phyloP scores from a whole-genome alignment of 2,888 invertebrate genomes.

The Therioaphis trifolii region DNA sequence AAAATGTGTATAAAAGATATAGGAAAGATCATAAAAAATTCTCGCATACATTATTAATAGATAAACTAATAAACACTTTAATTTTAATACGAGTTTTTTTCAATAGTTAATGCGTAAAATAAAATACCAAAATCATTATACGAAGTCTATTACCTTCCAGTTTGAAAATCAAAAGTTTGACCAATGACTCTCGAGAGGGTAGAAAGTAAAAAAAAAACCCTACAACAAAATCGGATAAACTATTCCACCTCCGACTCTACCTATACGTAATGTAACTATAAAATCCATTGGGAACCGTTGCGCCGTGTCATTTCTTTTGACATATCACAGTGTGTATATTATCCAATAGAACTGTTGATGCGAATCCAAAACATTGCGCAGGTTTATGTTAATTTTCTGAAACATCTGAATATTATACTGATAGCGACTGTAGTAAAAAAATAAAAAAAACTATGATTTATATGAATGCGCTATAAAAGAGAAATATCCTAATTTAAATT shows the following conservation, averaged over 20 bases:
- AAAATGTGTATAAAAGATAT: no score
- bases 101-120: neutral
- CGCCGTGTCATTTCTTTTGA: constrained; percentile 25
- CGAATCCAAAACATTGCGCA: neutral
- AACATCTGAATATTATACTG: constrained; percentile 1
- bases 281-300: constrained; percentile 27
- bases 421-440: neutral
- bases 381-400: constrained; percentile 3
- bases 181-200: constrained; percentile 40
- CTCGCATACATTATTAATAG: no score
- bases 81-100: no score
- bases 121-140: constrained; percentile 21
- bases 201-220: constrained; percentile 27
- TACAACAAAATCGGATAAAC: constrained; percentile 34
- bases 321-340: constrained; percentile 17
- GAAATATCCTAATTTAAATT: constrained; percentile 2
- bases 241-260: no score
- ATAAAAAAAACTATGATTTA: neutral
- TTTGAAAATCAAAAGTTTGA: constrained; percentile 49
- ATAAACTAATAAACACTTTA: no score
- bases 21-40: no score
- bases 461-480: neutral
- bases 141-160: constrained; percentile 6
- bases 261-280: neutral
- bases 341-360: constrained; percentile 13